Evolutionary conservation across 1,140 invertebrate genomes (phyloP), one percentile per base, ranked within the genome.

Genomic region (Saccostrea glomerata): DNA sequence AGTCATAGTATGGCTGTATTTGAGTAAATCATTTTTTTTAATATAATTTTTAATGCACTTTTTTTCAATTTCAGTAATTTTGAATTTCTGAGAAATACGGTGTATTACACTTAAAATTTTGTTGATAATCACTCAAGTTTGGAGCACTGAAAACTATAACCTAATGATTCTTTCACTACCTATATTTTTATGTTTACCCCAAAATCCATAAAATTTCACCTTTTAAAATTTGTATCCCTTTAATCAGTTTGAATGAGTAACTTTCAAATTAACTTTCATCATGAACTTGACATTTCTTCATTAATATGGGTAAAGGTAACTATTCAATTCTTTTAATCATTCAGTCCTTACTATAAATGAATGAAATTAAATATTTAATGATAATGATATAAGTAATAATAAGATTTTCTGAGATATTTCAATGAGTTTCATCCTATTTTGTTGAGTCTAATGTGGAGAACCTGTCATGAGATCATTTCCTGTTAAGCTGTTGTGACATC

Each of bases 1-100:
- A 20, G 58, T 63, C 15, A 63, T 63, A 63, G 17, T 63, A 20
- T 20, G 58, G 6, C 17, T 17, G 6, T 63, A 63, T 63, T 20
- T 63, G 58, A 20, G 7, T 63, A 63, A 17, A 20, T 63, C n/a
- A 20, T 63, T 20, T 60, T 17, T 20, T 60, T 17, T n/a, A n/a
- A 17, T 20, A 2, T 6, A 17, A 20, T 20, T 63, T 77, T 77
- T 36, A 5, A 77, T 77, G 70, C 70, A 77, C 30, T 36, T 77
- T 36, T 77, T 77, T 77, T 77, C 15, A 13, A 30, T 73, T 77
- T 77, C 70, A 77, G 70, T 77, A 77, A 15, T 20, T 77, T 77
- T 30, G 70, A 77, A 36, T 77, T 77, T 77, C 70, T 77, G 23
- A 36, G 7, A 30, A 9, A 13, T 9, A 77, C 17, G 70, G 70